Evolutionary conservation across 2,888 invertebrate species (phyloP), one percentile per base, ranked within the genome.

Genomic region (Yponomeuta cagnagella): DNA sequence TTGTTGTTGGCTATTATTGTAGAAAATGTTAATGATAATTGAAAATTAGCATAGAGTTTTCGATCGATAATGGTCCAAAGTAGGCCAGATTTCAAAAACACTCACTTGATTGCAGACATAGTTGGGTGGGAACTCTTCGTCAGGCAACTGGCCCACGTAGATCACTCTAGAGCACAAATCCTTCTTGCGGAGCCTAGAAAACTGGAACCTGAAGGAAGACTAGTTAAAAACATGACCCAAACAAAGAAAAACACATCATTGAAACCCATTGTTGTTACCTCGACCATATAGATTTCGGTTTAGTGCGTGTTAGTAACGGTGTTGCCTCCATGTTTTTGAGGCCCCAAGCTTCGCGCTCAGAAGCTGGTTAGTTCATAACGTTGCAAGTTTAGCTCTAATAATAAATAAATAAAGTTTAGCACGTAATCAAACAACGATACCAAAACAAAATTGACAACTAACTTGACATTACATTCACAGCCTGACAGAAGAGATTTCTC

Each of bases 61-160:
- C 65, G 12, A 65, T 31, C 9, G 33, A 30, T 10, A 12, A 31
- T 33, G 12, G 2, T 33, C 31, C 31, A 65, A 33, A 58, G 15
- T 58, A 66, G 33, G 12, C 23, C n/a, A 67, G 12, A 23, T 43
- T 66, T 48, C 12, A 37, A 63, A 63, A 48, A 63, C 73, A 80
- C 87, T 86, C 76, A 93, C 93, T 92, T 97, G 97, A 93, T 99
- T 99, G 80, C 98, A 95, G 75, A 99, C 98, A 80, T 98, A 97
- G 92, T 99, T 99, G 73, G 97, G 95, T 72, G 98, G 98, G 90
- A 96, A 98, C 80, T 96, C 97, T 79, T 97, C 97, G 70, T 94
- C 93, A 75, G 95, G 95, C 66, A 95, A 89, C 77, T 95, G 94
- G 52, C 97, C 97, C 78, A 97, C 92, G 79, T 94, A 93, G 77